phyloP scores from a whole-genome alignment of 2,797 vertebrate species.

The Aselliscus stoliczkanus region DNA sequence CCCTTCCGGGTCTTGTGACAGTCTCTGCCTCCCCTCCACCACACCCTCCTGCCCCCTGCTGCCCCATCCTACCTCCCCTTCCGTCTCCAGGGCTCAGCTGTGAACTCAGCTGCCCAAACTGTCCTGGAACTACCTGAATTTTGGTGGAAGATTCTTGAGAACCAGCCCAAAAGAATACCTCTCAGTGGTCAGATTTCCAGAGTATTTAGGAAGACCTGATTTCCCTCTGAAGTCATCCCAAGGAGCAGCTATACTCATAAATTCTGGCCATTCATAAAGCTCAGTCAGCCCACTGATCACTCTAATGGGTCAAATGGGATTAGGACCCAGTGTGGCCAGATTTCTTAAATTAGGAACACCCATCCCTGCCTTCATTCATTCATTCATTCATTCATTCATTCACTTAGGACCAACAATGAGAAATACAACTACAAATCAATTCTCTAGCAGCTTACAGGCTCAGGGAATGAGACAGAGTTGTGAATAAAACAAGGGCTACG shows the following conservation, averaged over 20 bases:
- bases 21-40: fast-evolving
- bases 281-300: background rate
- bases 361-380: background rate
- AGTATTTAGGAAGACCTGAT: background rate
- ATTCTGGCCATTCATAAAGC: background rate
- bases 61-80: background rate
- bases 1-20: fast-evolving
- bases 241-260: background rate
- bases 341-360: background rate
- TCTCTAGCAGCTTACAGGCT: background rate
- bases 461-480: background rate
- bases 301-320: background rate
- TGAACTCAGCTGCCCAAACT: background rate
- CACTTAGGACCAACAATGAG: background rate
- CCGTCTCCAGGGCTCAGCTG: background rate
- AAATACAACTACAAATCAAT: background rate
- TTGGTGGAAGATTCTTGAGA: background rate
- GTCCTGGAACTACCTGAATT: background rate
- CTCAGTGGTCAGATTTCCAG: background rate
- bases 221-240: background rate
- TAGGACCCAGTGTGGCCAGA: background rate
- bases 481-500: background rate
- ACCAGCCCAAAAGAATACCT: background rate
- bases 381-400: background rate
- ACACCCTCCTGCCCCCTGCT: background rate